Evolutionary conservation across 2,888 invertebrate species (phyloP).

Genomic region (Meloe dianella): DNA sequence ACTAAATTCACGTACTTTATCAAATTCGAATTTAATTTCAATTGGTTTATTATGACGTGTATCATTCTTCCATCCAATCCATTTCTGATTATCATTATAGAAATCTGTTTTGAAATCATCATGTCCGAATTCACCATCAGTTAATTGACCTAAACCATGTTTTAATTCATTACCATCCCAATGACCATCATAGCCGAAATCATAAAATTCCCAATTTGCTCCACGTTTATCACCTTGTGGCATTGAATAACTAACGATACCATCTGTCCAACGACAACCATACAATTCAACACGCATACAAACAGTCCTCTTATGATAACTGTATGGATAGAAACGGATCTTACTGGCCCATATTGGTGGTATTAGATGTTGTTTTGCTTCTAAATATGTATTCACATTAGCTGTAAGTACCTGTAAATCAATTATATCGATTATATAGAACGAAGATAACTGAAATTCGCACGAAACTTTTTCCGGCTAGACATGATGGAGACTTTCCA

Average conservation of each 20-base stretch:
- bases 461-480: slow-evolving; percentile 1
- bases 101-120: slow-evolving; percentile 74
- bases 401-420: slow-evolving; percentile 77
- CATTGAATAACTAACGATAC: slow-evolving; percentile 85
- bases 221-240: slow-evolving; percentile 85
- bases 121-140: slow-evolving; percentile 81
- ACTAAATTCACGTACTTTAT: slow-evolving; percentile 84
- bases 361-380: slow-evolving; percentile 76
- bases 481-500: slow-evolving; percentile 25
- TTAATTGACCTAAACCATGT: slow-evolving; percentile 83
- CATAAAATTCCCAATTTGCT: slow-evolving; percentile 80
- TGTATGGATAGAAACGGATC: slow-evolving; percentile 85
- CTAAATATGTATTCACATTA: slow-evolving; percentile 85
- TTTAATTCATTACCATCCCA: slow-evolving; percentile 75
- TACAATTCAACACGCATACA: slow-evolving; percentile 92
- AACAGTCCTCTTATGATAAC: slow-evolving; percentile 81
- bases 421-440: slow-evolving; percentile 8
- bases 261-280: slow-evolving; percentile 86
- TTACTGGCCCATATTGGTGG: slow-evolving; percentile 86
- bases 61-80: slow-evolving; percentile 92
- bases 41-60: slow-evolving; percentile 68
- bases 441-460: slow-evolving; percentile 9
- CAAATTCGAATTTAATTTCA: slow-evolving; percentile 81
- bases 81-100: slow-evolving; percentile 71
- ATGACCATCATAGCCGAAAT: slow-evolving; percentile 84